Evolutionary conservation across 1,140 invertebrate genomes (phyloP).

Genomic region (Meloidogyne floridensis): DNA sequence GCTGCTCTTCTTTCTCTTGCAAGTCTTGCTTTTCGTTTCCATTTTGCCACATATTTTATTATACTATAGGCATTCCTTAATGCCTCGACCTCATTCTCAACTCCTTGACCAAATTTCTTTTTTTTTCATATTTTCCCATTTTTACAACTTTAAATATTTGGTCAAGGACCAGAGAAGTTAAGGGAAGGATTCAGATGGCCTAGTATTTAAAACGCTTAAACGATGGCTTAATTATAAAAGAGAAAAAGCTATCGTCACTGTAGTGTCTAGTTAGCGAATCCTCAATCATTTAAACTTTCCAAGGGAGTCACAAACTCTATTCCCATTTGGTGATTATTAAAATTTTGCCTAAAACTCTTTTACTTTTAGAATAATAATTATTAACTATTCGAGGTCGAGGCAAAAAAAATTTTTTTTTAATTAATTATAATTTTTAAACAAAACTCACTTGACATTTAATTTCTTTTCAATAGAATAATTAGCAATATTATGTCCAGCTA

Average conservation of each 20-base stretch:
- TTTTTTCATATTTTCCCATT: background rate
- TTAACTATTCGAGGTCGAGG: constrained; percentile 23
- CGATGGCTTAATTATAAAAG: no score
- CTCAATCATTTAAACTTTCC: no score
- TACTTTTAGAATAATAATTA: background rate
- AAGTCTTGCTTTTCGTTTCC: constrained; percentile 27
- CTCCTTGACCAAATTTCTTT: constrained; percentile 13
- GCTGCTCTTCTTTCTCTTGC: constrained; percentile 20
- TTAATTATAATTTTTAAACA: background rate
- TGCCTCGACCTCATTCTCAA: constrained; percentile 29
- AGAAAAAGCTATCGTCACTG: no score
- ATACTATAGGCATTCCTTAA: constrained; percentile 37
- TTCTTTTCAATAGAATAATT: constrained; percentile 57
- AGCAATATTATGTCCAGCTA: constrained; percentile 67
- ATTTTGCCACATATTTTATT: constrained; percentile 31
- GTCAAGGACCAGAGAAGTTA: background rate
- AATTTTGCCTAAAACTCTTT: no score
- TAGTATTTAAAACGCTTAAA: no score
- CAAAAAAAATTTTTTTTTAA: constrained; percentile 13
- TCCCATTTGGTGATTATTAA: no score
- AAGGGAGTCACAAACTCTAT: no score
- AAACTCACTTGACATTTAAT: constrained; percentile 51
- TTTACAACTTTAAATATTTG: background rate
- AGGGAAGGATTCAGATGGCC: no score
- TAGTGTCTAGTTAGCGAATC: no score